Conservation (phyloP, 2,797 vertebrate species). For the Sebastes nivosus region DNA sequence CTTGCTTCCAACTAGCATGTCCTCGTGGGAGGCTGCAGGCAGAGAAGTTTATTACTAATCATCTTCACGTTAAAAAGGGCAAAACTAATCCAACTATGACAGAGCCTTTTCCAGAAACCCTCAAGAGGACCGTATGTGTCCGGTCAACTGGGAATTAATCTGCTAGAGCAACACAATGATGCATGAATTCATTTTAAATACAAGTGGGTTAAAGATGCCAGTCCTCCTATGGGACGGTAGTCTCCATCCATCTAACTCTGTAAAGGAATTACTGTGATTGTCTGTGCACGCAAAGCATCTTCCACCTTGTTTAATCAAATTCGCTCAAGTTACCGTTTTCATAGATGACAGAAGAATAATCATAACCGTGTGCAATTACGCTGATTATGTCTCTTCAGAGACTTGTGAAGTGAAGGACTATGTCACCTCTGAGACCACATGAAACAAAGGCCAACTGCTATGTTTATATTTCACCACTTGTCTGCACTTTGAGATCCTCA, state of each 20-base stretch:
- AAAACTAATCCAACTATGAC: constrained; percentile 59
- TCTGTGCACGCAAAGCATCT: constrained; percentile 20
- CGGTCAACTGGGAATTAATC: constrained; percentile 49
- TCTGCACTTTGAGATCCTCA: constrained; percentile 50
- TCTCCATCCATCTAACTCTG: constrained; percentile 27
- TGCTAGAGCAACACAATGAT: constrained; percentile 32
- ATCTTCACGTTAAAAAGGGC: constrained; percentile 45
- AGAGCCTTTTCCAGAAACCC: constrained; percentile 46
- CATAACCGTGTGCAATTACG: constrained; percentile 62
- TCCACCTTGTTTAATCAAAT: constrained; percentile 50
- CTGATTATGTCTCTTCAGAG: constrained; percentile 67
- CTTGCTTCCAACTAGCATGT: constrained; percentile 42
- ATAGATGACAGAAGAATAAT: constrained; percentile 59
- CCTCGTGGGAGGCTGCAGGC: constrained; percentile 54
- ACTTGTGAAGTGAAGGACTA: constrained; percentile 55
- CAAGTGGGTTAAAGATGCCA: constrained; percentile 52
- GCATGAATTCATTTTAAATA: constrained; percentile 62
- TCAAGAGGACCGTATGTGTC: constrained; percentile 41
- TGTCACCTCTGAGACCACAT: constrained; percentile 62
- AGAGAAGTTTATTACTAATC: constrained; percentile 55
- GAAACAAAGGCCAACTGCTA: constrained; percentile 61
- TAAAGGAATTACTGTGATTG: constrained; percentile 27
- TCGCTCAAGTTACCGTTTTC: constrained; percentile 62
- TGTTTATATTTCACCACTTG: constrained; percentile 55
- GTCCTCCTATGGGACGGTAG: constrained; percentile 24